Percentiles rank a stretch among this genome's conserved stretches.
These are phyloP conservation scores for Drosophila lowei DNA, from an alignment of 1,140 invertebrate genomes.

Conservation along the genomic window DNA sequence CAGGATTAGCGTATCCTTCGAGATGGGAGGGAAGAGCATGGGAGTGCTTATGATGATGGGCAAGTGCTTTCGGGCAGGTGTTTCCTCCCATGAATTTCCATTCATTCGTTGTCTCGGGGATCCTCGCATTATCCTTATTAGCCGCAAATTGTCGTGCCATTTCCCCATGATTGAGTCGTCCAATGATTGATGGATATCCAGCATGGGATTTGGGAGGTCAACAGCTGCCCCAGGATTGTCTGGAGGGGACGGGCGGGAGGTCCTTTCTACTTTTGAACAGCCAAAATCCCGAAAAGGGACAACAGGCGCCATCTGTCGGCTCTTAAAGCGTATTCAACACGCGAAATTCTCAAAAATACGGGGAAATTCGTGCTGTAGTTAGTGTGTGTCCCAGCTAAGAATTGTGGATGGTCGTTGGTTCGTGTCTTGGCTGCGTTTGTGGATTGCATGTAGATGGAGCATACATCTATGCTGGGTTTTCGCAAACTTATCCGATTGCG, in stretches of 20 bases:
- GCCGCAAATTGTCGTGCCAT: constrained; percentile 52
- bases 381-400: neutral
- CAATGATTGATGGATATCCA: constrained; percentile 26
- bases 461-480: no score
- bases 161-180: constrained; percentile 47
- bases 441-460: neutral
- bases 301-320: constrained; percentile 37
- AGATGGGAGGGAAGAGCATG: constrained; percentile 16
- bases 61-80: constrained; percentile 11
- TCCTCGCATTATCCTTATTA: constrained; percentile 39
- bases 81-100: constrained; percentile 31
- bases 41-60: constrained; percentile 7
- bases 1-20: constrained; percentile 54
- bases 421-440: neutral
- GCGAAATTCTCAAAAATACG: constrained; percentile 21
- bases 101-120: neutral
- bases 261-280: neutral
- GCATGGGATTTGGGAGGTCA: neutral
- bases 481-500: no score
- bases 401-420: neutral
- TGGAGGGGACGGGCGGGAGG: neutral
- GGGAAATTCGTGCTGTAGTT: constrained; percentile 29
- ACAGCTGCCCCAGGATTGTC: no score
- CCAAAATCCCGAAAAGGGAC: neutral
- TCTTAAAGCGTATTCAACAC: constrained; percentile 33